Base-by-base conservation (phyloP, 2,888 invertebrate species). In the Latheticus oryzae region DNA sequence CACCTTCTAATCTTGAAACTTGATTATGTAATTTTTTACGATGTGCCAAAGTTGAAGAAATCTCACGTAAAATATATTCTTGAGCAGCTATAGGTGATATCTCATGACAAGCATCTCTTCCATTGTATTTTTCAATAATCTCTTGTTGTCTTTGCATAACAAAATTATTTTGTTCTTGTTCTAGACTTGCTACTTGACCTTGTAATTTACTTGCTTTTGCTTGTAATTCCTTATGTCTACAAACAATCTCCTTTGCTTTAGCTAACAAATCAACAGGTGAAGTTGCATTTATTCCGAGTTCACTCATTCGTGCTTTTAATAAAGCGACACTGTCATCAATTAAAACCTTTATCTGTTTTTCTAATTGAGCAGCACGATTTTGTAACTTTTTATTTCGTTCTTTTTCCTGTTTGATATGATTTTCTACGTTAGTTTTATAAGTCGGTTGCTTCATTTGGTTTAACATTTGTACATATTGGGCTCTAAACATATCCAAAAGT, bases 291-390 rank as follows among this genome's bases (percentile, higher is more conserved):
- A 96, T 94, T 60, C 93, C 94, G 66, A 97, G 82, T 80, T 97
- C 96, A 68, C 88, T 90, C 89, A 97, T 92, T 61, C 96, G 85
- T 32, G 90, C 89, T 77, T 95, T 93, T 26, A 97, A 81, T 65
- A 95, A 81, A 16, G 89, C 89, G 8, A 95, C 93, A 73, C 96
- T 95, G 76, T 97, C 96, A 70, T 92, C 91, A 64, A 95, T 94
- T 61, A 97, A 81, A 58, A 93, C 90, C 76, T 89, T 91, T 62
- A 97, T 95, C 82, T 96, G 95, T 76, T 94, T 94, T 73, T 96
- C 95, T 67, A 97, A 80, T 77, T 95, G 93, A n/a, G 90, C 90
- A 30, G 91, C 91, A 54, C 94, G 86, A 52, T 87, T 90, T 77
- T 90, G 89, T 61, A 95, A 79, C 70, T 89, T 89, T 69, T 88